phyloP scores from a whole-genome alignment of 2,113 vertebrate genomes.

The Erythrocebus patas region DNA sequence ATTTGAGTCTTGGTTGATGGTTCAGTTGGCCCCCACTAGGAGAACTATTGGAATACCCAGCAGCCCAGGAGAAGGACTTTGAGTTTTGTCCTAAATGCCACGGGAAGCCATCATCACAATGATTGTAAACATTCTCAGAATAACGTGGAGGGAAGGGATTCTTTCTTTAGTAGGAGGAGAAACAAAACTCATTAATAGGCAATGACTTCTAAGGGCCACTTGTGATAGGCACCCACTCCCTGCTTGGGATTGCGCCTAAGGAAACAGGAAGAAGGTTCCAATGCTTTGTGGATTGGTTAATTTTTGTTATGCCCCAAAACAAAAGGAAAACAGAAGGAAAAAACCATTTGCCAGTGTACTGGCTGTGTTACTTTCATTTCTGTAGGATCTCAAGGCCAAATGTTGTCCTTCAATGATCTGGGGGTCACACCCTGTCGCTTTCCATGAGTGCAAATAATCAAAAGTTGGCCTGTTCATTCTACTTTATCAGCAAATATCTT shows the following conservation, averaged over 20 bases:
- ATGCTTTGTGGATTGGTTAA: neutral
- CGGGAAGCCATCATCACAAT: neutral
- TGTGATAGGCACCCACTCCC: accelerated
- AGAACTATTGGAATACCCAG: neutral
- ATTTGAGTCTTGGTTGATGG: too few relatives aligned
- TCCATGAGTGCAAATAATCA: neutral
- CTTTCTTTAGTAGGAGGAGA: too few relatives aligned
- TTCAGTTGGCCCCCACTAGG: accelerated
- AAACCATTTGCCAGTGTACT: neutral
- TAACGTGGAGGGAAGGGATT: neutral
- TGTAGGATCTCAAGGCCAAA: neutral
- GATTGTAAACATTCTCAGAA: neutral
- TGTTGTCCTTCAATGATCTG: neutral
- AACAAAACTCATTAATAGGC: neutral
- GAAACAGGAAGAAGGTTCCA: neutral
- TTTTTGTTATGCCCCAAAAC: neutral
- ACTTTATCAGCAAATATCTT: neutral
- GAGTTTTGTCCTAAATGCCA: too few relatives aligned
- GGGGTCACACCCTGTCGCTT: neutral
- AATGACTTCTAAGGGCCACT: neutral
- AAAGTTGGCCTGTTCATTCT: too few relatives aligned
- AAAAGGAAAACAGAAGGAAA: neutral
- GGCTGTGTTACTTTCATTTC: neutral
- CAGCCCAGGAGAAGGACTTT: neutral
- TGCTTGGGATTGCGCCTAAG: accelerated